Conservation (phyloP, 1,140 invertebrate species). For the Bombus pascuorum region DNA sequence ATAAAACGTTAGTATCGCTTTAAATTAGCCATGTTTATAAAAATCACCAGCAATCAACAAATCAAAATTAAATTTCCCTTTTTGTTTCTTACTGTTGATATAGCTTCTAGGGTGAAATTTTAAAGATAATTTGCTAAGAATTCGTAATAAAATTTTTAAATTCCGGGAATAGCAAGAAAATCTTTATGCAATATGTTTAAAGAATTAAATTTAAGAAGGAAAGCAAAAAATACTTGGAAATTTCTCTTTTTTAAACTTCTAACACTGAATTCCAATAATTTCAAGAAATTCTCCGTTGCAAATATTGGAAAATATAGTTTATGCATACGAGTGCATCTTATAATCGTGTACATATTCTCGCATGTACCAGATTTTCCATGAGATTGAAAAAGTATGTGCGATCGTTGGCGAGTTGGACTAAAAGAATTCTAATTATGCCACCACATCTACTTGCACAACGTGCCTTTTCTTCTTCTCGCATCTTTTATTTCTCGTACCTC, state of each 20-base stretch:
- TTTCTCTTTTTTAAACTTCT: neutral
- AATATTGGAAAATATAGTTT: neutral
- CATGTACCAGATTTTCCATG: too few species aligned
- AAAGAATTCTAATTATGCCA: constrained; percentile 5
- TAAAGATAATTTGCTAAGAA: neutral
- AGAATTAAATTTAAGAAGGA: neutral
- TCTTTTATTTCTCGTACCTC: neutral
- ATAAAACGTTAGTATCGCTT: neutral
- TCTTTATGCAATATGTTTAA: neutral
- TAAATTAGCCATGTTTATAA: neutral
- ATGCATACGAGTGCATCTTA: neutral
- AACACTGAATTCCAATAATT: neutral
- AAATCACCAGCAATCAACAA: too few species aligned
- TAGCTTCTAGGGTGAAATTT: too few species aligned
- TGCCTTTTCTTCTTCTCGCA: neutral
- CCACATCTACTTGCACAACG: too few species aligned
- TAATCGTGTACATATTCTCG: neutral
- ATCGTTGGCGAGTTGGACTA: neutral
- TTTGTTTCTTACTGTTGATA: too few species aligned
- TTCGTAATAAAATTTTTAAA: too few species aligned
- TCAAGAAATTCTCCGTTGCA: neutral
- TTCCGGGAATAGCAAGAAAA: neutral
- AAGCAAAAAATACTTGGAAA: neutral
- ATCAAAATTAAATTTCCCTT: neutral
- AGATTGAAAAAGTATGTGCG: neutral